A percentile compares a stretch with the other conserved stretches of the same genome.
phyloP scores from a whole-genome alignment of 2,113 vertebrate genomes.

The Romanogobio albipinnatus region DNA sequence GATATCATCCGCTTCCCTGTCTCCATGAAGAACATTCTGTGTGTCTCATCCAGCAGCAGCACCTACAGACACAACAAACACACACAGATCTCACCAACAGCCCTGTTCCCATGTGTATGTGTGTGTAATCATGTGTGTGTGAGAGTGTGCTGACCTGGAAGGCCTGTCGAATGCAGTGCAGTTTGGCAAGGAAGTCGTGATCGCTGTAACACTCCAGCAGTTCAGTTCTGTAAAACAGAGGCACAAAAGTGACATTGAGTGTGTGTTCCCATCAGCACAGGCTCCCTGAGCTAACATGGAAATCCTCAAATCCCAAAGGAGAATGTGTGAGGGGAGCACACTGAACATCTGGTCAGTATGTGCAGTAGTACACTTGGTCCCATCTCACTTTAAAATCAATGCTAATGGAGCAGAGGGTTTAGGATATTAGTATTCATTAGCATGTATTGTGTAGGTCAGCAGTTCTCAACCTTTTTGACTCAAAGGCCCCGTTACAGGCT shows the following conservation, averaged over 20 bases:
- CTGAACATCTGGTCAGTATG: not conserved
- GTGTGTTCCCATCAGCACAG: conserved; percentile 10
- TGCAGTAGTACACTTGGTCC: not conserved
- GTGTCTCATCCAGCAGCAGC: conserved; percentile 86
- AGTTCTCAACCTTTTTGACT: no score
- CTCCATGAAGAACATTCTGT: conserved; percentile 92
- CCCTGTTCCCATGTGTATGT: not conserved
- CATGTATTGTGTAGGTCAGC: not conserved
- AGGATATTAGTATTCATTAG: not conserved
- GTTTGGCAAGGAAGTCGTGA: conserved; percentile 94
- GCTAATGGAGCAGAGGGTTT: no score
- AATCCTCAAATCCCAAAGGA: not conserved
- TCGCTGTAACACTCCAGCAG: conserved; percentile 93
- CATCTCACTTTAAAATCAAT: not conserved
- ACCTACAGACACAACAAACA: conserved; percentile 70
- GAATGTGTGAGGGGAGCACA: not conserved
- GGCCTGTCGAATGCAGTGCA: conserved; percentile 94
- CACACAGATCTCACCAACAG: not conserved
- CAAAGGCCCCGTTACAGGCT: no score
- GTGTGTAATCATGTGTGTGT: conserved; percentile 3
- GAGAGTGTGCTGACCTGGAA: conserved; percentile 82
- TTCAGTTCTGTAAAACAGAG: conserved; percentile 74
- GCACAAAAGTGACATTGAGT: not conserved
- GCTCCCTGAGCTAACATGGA: not conserved
- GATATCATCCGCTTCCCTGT: conserved; percentile 95